phyloP scores from a whole-genome alignment of 2,797 vertebrate species.

The Hippoglossus hippoglossus region DNA sequence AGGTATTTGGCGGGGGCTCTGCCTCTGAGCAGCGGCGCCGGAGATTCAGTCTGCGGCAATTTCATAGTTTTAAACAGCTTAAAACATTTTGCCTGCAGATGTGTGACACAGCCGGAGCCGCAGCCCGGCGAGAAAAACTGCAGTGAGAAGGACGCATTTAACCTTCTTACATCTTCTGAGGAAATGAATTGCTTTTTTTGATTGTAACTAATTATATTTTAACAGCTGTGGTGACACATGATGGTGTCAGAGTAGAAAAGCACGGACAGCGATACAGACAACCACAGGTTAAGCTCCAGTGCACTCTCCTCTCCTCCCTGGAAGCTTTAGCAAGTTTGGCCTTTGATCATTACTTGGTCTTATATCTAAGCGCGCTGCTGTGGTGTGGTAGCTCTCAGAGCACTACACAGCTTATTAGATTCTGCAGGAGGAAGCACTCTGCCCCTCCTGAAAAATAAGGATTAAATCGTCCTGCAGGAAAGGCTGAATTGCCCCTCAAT shows the following conservation, averaged over 20 bases:
- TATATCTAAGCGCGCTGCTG: slow-evolving; percentile 58
- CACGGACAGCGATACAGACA: slow-evolving; percentile 6
- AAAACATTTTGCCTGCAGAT: slow-evolving; percentile 36
- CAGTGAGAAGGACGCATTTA: slow-evolving; percentile 14
- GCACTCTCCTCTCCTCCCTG: slow-evolving; percentile 19
- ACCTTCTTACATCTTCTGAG: neutral
- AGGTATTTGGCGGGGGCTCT: slow-evolving; percentile 19
- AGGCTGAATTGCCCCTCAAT: slow-evolving; percentile 70
- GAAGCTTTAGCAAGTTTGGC: slow-evolving; percentile 41
- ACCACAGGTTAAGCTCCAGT: slow-evolving; percentile 33
- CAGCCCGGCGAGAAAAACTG: slow-evolving; percentile 23
- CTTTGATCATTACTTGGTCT: slow-evolving; percentile 59
- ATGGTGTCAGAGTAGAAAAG: neutral
- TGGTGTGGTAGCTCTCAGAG: slow-evolving; percentile 55
- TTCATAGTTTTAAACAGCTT: slow-evolving; percentile 36
- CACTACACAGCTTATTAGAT: slow-evolving; percentile 74
- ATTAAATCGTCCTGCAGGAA: slow-evolving; percentile 74
- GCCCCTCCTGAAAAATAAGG: slow-evolving; percentile 64
- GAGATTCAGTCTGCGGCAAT: slow-evolving; percentile 24
- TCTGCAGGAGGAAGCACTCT: slow-evolving; percentile 70
- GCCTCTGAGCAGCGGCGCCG: slow-evolving; percentile 15
- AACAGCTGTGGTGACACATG: neutral
- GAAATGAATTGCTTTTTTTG: neutral
- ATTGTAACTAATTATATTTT: slow-evolving; percentile 18
- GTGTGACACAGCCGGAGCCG: slow-evolving; percentile 38